Conservation (phyloP, 1,140 invertebrate genomes). For the Pemphigus obesinymphae region DNA sequence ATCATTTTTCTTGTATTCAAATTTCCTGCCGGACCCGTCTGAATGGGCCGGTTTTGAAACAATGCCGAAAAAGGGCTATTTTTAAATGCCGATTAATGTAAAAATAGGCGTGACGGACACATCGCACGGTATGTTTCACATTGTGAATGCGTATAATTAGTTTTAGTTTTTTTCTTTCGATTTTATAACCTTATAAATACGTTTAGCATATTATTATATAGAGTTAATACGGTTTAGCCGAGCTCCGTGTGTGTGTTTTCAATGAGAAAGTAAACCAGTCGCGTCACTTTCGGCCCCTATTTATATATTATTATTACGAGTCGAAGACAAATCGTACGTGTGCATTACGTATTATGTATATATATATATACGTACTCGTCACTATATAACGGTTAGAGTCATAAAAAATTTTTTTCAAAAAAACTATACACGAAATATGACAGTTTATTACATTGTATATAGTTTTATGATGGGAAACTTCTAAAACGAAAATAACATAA, state of each 20-base stretch:
- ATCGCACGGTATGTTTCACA: slow-evolving; percentile 6
- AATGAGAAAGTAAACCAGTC: slow-evolving; percentile 33
- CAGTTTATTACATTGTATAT: too few species aligned
- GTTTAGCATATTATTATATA: too few species aligned
- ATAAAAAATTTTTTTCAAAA: too few species aligned
- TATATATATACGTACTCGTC: too few species aligned
- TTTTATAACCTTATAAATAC: slow-evolving; percentile 10
- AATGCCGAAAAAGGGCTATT: not conserved
- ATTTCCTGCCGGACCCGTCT: slow-evolving; percentile 2
- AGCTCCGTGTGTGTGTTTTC: not conserved
- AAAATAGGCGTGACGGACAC: slow-evolving; percentile 26
- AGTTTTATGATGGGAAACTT: too few species aligned
- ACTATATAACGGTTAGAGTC: too few species aligned
- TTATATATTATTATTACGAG: too few species aligned
- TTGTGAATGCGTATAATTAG: slow-evolving; percentile 32
- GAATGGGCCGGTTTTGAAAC: slow-evolving; percentile 14
- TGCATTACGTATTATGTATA: too few species aligned
- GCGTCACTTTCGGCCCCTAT: not conserved
- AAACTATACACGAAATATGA: too few species aligned
- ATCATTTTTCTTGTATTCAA: slow-evolving; percentile 35
- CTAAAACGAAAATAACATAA: too few species aligned
- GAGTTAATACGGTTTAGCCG: too few species aligned
- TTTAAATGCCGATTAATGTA: slow-evolving; percentile 29
- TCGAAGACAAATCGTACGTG: too few species aligned
- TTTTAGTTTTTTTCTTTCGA: slow-evolving; percentile 11